Base-by-base conservation (phyloP, 2,888 invertebrate genomes). In the Adineta ricciae region DNA sequence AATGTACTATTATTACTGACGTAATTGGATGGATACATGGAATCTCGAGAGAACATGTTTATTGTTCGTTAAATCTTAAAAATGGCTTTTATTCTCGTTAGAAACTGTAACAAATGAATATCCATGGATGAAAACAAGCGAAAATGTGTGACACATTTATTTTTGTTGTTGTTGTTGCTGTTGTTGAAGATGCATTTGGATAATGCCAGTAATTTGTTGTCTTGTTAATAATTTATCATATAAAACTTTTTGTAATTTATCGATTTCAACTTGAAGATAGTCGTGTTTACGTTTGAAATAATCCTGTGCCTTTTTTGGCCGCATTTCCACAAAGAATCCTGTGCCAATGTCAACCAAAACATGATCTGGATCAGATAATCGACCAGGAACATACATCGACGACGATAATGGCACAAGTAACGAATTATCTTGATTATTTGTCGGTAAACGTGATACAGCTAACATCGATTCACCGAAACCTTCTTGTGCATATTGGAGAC, bases 341-440 rank as follows among this genome's bases (percentile, higher is more conserved):
- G 98, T 97, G 84, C 98, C 98, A 89, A 98, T 94, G 90, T 98
- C 97, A 87, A 98, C 94, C 50, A 97, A 92, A 84, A 97, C 96
- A 90, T 94, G 94, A 84, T 95, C 93, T 52, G 94, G 93, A 89
- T 97, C 94, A 86, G 93, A 93, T 86, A 98, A 92, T 88, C 93
- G 93, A 3, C 97, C 98, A 72, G 96, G 95, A 73, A 98, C 96
- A 92, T 97, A 99, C 94, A 98, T 96, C 92, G 97, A 97, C 88
- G 95, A 95, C 24, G 97, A 97, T 24, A 98, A 92, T 1, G 98
- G 98, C 27, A 98, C 96, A 36, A 98, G 92, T 87, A 97, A 94
- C 86, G 94, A 93, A 89, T 94, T 95, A 88, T 95, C 94, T 89
- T 94, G 93, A 87, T 93, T 64, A 38, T 78, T 83, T 24, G 73